Evolutionary conservation across 2,113 vertebrate species (phyloP).

Genomic region (Entomyzon cyanotis): DNA sequence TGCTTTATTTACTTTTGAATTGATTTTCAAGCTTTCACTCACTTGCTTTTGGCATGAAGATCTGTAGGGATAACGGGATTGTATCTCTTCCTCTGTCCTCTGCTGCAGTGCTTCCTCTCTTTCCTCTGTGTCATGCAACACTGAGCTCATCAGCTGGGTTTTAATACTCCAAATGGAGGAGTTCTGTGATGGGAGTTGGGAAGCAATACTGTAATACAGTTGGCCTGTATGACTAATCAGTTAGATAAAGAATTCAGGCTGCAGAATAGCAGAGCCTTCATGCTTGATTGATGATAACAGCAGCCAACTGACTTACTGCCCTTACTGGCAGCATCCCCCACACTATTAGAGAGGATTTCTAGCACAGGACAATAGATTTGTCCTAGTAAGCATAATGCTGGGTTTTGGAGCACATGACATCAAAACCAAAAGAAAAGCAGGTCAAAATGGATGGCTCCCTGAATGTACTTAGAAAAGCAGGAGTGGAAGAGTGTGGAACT

Average conservation of each 20-base stretch:
- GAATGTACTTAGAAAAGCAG: background rate
- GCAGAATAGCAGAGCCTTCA: slow-evolving; percentile 44
- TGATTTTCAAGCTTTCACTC: background rate
- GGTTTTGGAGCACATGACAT: background rate
- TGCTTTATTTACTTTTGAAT: slow-evolving; percentile 32
- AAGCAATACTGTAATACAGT: slow-evolving; percentile 5
- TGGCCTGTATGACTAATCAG: slow-evolving; percentile 59
- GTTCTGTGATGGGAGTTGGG: background rate
- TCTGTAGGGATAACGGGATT: background rate
- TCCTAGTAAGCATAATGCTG: slow-evolving; percentile 2
- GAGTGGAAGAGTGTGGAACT: background rate
- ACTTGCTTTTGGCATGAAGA: background rate
- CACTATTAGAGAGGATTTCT: slow-evolving; percentile 19
- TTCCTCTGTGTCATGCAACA: background rate
- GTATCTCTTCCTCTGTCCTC: background rate
- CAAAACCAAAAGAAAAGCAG: slow-evolving; percentile 29
- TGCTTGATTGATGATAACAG: slow-evolving; percentile 62
- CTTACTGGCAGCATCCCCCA: slow-evolving; percentile 19
- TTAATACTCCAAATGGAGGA: background rate
- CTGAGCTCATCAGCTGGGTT: background rate
- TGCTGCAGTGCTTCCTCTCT: background rate
- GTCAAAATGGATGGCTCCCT: slow-evolving; percentile 14
- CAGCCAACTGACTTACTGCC: slow-evolving; percentile 55
- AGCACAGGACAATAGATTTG: slow-evolving; percentile 31
- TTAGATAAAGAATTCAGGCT: slow-evolving; percentile 50